Evolutionary conservation across 92 coral and sea anemone genomes (phyloP), one percentile per base, ranked within the genome.

Genomic region (Micromussa lordhowensis): DNA sequence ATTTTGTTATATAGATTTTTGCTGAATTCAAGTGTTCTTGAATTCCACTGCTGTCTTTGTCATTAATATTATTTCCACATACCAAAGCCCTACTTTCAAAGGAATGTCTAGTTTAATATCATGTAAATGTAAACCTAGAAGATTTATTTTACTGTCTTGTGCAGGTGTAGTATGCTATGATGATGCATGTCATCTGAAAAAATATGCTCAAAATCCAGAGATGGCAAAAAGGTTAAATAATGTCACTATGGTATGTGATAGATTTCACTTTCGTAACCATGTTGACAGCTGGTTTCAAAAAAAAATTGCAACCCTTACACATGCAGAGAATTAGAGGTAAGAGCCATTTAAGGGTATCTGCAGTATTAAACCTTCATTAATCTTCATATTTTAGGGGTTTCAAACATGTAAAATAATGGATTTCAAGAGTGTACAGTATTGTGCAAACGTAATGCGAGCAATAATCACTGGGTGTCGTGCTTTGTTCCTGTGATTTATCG

Each of bases 241-340:
- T 16, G 88, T 84, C 78, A 82, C 83, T 7, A 88, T 92, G 63
- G 53, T 88, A 3, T 59, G 85, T 18, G 94, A 92, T 72, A 63
- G 69, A 8, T 91, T 91, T 51, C 91, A 91, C 68, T 91, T 91
- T 31, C 82, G 66, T 22, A 91, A 91, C 72, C 94, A 91, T 61
- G 77, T 72, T 14, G 94, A 91, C 69, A 28, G 18, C 51, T 91
- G 94, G 94, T 92, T 90, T 55, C n/a, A n/a, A 78, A 57, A 36
- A 24, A 19, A 55, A 64, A 88, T 49, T 91, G 94, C 80, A 88
- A 91, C 70, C 94, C 92, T 0, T 82, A 92, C 53, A 81, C 89
- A 24, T 68, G 36, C 38, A 40, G 31, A 3, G 68, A 82, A 4
- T 70, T 82, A 31, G 68, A 40, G 76, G 86, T 79, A 79, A 79